Base-by-base conservation (phyloP, 2,113 vertebrate genomes). In the Vulpes ferrilata region DNA sequence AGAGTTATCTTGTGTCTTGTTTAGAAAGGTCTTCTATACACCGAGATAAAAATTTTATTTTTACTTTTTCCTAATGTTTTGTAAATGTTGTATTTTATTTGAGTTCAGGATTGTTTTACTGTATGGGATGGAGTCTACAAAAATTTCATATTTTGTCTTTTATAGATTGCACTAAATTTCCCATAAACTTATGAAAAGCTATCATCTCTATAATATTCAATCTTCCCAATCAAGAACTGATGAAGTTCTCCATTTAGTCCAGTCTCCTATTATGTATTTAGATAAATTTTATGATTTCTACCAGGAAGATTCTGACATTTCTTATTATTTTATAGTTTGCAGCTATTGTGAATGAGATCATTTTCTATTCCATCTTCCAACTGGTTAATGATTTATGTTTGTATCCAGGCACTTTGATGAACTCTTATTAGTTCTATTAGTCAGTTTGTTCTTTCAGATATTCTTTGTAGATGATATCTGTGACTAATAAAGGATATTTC, bases 211-310 rank as follows among this genome's bases (percentile, higher is more conserved):
- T 23, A 80, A 57, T 69, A 71, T 0, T 73, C 20, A 89, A 84
- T 93, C 23, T 64, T 55, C 12, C 17, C 43, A 78, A 64, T 13
- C 71, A 79, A 10, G 38, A 88, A n/a, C 15, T n/a, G 15, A 96
- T 25, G 43, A 20, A n/a, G 43, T 92, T 84, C 55, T 92, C 25
- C 38, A 76, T 60, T 76, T n/a, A 64, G 60, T 78, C 71, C 3
- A 57, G 16, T 64, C 3, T 89, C 71, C 92, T 51, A 27, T 30
- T 62, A 95, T 10, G 15, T 55, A 81, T 85, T 81, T 76, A 25
- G 69, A 11, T 62, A 95, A 87, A 90, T 62, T 62, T 76, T 69
- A 48, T 78, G 43, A 94, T 83, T 91, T 96, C n/a, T 17, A 83
- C 1, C 16, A 62, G n/a, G 57, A 92, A 83, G 11, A 88, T 35